Base-by-base conservation (phyloP, 2,113 vertebrate genomes). In the Plectropomus leopardus region DNA sequence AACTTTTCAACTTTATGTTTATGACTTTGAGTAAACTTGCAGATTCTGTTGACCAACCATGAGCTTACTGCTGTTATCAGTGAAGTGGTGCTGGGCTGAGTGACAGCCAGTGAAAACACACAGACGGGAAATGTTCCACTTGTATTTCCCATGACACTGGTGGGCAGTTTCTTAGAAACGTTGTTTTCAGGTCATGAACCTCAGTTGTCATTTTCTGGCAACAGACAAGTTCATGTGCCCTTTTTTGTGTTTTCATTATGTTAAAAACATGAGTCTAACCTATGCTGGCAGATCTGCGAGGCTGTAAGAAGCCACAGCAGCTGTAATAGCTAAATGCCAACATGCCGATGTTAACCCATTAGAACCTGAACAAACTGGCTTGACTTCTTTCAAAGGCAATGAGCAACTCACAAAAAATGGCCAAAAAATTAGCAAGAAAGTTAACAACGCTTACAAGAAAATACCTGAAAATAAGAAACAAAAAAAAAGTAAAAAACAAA, bases 71-170 rank as follows among this genome's bases (percentile, higher is more conserved):
- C 36, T 28, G 55, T 32, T 40, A 45, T 58, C 66, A 14, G 50
- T 57, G 32, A 45, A 70, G 32, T 9, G 13, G 4, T 51, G 47
- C 74, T 40, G 42, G 28, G 34, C 44, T 42, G 77, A 84, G 58
- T 26, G 72, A 63, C 61, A 32, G 19, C 7, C 19, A 47, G 36
- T 1, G 71, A 85, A 9, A n/a, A 21, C 51, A 65, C 10, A 23
- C 55, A 45, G 67, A 58, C 58, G 53, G 72, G 57, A 82, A 65
- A 72, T 40, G 14, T 57, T 51, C 30, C 40, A 3, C 45, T 81
- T 8, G 24, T 67, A 40, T 48, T 48, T 55, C 48, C 50, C 28
- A 1, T 69, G n/a, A 55, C 36, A 30, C 48, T 34, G 6, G 1
- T 44, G 47, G 1, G 26, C 73, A 54, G 21, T n/a, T 76, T 74